Conservation (phyloP, 1,140 invertebrate genomes). For the Diorhabda sublineata region DNA sequence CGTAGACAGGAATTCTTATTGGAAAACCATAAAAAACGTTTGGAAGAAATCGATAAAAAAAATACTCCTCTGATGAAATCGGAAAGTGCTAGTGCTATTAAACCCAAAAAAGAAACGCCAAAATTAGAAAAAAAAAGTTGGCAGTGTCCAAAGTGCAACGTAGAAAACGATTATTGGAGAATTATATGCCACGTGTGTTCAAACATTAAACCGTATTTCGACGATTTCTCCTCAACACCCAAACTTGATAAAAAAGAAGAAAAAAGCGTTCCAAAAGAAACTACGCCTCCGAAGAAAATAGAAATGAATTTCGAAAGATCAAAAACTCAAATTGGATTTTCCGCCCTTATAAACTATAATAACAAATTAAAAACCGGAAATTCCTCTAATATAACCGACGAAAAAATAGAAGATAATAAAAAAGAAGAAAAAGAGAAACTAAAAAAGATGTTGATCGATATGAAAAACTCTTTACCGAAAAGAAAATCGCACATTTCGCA, state of each 20-base stretch:
- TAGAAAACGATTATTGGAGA: slow-evolving; percentile 55
- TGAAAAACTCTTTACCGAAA: slow-evolving; percentile 63
- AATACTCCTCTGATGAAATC: slow-evolving; percentile 37
- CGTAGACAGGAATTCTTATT: slow-evolving; percentile 33
- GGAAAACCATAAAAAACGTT: slow-evolving; percentile 34
- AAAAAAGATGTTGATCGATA: slow-evolving; percentile 61
- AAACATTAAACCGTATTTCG: slow-evolving; percentile 46
- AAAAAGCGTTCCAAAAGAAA: slow-evolving; percentile 24
- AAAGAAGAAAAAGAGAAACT: slow-evolving; percentile 53
- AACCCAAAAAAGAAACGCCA: slow-evolving; percentile 31
- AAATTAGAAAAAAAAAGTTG: slow-evolving; percentile 46
- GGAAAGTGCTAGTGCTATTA: slow-evolving; percentile 38
- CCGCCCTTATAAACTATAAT: slow-evolving; percentile 31
- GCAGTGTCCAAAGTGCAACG: slow-evolving; percentile 53
- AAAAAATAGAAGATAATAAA: slow-evolving; percentile 30
- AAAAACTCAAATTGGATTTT: slow-evolving; percentile 45
- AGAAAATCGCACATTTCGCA: slow-evolving; percentile 35
- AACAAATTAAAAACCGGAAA: slow-evolving; percentile 26
- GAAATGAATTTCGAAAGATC: slow-evolving; percentile 38
- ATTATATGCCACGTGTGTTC: slow-evolving; percentile 56
- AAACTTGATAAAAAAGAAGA: slow-evolving; percentile 26
- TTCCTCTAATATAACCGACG: slow-evolving; percentile 15
- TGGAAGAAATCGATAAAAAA: slow-evolving; percentile 38
- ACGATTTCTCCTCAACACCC: slow-evolving; percentile 36
- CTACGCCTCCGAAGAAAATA: slow-evolving; percentile 15